phyloP scores from a whole-genome alignment of 2,797 vertebrate genomes.

The Leucoraja ocellata region DNA sequence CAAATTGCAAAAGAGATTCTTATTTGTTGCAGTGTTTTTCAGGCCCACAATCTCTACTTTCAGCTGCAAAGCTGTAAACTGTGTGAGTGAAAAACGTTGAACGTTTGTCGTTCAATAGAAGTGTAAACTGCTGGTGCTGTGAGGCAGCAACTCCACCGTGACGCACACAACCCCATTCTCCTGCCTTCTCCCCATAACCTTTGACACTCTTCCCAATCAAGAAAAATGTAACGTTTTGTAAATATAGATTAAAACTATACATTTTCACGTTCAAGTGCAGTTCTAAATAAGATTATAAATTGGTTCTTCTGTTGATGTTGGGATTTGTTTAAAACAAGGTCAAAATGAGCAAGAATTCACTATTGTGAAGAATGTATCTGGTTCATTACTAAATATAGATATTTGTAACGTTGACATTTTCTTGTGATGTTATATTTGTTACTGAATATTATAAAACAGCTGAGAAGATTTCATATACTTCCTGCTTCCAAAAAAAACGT shows the following conservation, averaged over 20 bases:
- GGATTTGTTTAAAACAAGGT: neutral
- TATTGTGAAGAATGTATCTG: conserved; percentile 53
- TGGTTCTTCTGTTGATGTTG: neutral
- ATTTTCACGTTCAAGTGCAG: neutral
- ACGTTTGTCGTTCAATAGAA: neutral
- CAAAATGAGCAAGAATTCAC: neutral
- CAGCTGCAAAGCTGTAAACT: neutral
- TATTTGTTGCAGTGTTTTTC: too few species aligned
- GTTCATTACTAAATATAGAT: conserved; percentile 45
- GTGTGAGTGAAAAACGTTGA: too few species aligned
- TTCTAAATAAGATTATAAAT: neutral
- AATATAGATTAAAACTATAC: neutral
- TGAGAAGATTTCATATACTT: neutral
- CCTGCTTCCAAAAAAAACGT: conserved; percentile 43
- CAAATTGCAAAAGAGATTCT: too few species aligned
- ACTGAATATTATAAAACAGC: neutral
- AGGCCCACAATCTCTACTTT: neutral
- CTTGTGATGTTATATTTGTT: neutral
- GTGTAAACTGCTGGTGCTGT: too few species aligned
- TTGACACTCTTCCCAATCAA: too few species aligned
- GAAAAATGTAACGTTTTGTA: too few species aligned
- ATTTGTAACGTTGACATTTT: neutral
- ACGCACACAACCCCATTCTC: too few species aligned
- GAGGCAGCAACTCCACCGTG: too few species aligned
- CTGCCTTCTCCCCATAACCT: too few species aligned